Base-by-base conservation (phyloP, 2,888 invertebrate genomes). In the Cheilosia impressa region DNA sequence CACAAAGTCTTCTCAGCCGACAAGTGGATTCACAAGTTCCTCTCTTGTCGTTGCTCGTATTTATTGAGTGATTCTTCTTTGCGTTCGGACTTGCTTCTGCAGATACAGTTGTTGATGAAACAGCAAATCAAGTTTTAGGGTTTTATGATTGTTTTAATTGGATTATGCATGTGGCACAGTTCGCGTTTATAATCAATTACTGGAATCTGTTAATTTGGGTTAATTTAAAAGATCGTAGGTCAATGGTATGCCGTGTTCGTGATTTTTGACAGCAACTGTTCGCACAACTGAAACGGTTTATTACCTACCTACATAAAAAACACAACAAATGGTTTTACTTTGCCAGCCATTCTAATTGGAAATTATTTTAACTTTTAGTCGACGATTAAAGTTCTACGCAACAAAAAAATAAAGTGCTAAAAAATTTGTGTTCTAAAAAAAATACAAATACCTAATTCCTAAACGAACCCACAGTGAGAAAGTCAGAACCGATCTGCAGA, bases 1-100 rank as follows among this genome's bases (percentile, higher is more conserved):
- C 81, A 85, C 81, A 81, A 85, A 85, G 85, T 81, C 60, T 81
- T 71, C 60, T 79, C 62, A 50, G 66, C 76, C 80, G 76, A 85
- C 75, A 84, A 84, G 80, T 80, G 69, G 80, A 80, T 60, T 71
- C 80, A 71, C 80, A 65, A 80, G 75, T 66, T 58, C 24, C 19
- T 52, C 19, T 62, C 53, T 66, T 13, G 10, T 45, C 13, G 15
- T 31, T 34, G n/a, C 55, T 41, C 19, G 27, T 66, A 13, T 4
- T 13, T 13, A 13, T 38, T 69, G 50, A 73, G 65, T 63, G 38
- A 58, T 72, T 72, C 57, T 63, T 68, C 34, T 60, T 58, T 58
- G 38, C 9, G 60, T 17, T 55, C 55, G 66, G n/a, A 45, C 55
- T 47, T 43, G 15, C 4, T 43, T 76, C 45, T 45, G 34, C 66